Evolutionary conservation across 1,140 invertebrate species (phyloP).

Genomic region (Drosophila lacteicornis): DNA sequence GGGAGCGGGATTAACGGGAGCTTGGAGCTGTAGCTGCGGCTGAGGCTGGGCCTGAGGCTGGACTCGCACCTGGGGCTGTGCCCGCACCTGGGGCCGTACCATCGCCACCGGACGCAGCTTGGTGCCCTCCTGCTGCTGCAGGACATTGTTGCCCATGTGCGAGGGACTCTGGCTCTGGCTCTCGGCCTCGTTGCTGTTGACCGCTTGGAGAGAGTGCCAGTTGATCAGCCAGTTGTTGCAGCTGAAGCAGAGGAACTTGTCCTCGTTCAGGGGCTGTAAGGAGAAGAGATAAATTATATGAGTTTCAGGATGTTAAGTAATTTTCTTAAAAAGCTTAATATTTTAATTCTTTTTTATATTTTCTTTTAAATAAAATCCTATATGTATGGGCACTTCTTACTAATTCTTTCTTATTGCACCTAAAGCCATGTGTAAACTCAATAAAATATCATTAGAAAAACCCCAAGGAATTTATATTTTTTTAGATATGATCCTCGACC

Average conservation of each 20-base stretch:
- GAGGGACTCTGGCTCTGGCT: slow-evolving; percentile 72
- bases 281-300: background rate
- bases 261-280: slow-evolving; percentile 78
- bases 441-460: background rate
- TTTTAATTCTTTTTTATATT: too few relatives aligned
- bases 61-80: slow-evolving; percentile 24
- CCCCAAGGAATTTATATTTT: background rate
- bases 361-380: too few relatives aligned
- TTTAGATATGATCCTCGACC: background rate
- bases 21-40: slow-evolving; percentile 18
- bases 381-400: too few relatives aligned
- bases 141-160: slow-evolving; percentile 70
- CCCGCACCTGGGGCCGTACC: slow-evolving; percentile 57
- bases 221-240: slow-evolving; percentile 85
- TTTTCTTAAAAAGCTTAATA: too few relatives aligned
- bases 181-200: slow-evolving; percentile 82
- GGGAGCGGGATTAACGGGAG: slow-evolving; percentile 12
- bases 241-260: slow-evolving; percentile 84
- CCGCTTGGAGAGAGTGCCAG: slow-evolving; percentile 81
- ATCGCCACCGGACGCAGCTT: slow-evolving; percentile 50
- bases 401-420: too few relatives aligned
- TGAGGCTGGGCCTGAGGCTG: background rate
- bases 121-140: slow-evolving; percentile 34
- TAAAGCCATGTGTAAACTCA: too few relatives aligned
- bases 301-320: background rate